A percentile compares a stretch with the other conserved stretches of the same genome.
These are phyloP conservation scores for Drosophila novamexicana DNA, from an alignment of 1,140 invertebrate genomes.

Conservation along the genomic window DNA sequence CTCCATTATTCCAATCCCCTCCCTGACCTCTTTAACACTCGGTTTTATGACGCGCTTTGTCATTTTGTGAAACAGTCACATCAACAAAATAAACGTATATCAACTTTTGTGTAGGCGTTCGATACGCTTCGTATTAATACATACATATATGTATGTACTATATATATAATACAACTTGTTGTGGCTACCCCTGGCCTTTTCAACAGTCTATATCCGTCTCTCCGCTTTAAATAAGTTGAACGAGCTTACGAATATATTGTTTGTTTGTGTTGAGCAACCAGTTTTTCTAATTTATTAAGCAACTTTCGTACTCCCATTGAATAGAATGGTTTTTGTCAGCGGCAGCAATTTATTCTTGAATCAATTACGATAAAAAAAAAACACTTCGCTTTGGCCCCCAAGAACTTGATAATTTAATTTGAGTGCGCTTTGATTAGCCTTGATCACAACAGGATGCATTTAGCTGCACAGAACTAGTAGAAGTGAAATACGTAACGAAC, in stretches of 20 bases:
- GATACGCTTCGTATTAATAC: constrained; percentile 39
- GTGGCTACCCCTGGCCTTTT: constrained; percentile 65
- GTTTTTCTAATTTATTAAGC: constrained; percentile 51
- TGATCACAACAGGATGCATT: constrained; percentile 61
- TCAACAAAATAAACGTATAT: constrained; percentile 3
- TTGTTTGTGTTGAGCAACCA: constrained; percentile 58
- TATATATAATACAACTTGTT: constrained; percentile 51
- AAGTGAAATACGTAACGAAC: constrained; percentile 58
- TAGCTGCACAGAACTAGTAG: constrained; percentile 38
- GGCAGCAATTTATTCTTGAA: constrained; percentile 57
- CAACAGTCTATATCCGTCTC: constrained; percentile 58
- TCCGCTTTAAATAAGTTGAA: constrained; percentile 49
- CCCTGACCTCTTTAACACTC: constrained; percentile 10
- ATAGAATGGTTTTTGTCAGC: constrained; percentile 54
- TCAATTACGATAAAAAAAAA: constrained; percentile 51
- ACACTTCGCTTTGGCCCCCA: constrained; percentile 7
- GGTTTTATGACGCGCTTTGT: constrained; percentile 32
- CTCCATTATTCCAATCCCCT: not conserved
- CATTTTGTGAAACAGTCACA: constrained; percentile 30
- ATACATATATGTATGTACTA: not conserved
- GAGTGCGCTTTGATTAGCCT: constrained; percentile 59
- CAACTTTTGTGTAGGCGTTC: constrained; percentile 60
- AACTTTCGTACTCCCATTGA: constrained; percentile 21
- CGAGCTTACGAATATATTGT: constrained; percentile 26
- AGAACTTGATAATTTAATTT: constrained; percentile 48